A percentile compares a stretch with the other conserved stretches of the same genome.
Evolutionary conservation across 2,888 invertebrate species (phyloP).

Genomic region (Acanthosepion lycidas): DNA sequence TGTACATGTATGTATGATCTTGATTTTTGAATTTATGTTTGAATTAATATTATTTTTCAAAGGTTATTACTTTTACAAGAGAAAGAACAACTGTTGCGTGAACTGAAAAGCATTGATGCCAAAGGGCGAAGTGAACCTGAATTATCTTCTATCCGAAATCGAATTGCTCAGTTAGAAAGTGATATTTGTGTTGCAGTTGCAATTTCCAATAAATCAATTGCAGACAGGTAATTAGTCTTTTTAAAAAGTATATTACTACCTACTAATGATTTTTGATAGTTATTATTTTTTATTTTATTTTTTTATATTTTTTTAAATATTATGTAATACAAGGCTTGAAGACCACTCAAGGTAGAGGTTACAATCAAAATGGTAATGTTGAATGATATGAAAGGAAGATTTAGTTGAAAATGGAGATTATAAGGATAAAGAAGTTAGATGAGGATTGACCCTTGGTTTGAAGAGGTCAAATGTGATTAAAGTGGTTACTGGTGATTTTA

Average conservation of each 20-base stretch:
- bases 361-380: too few species aligned
- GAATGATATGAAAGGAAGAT: too few species aligned
- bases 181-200: slow-evolving; percentile 93
- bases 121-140: slow-evolving; percentile 87
- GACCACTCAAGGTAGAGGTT: too few species aligned
- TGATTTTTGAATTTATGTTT: background rate
- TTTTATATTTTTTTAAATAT: too few species aligned
- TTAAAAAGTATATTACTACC: background rate
- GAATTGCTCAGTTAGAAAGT: slow-evolving; percentile 89
- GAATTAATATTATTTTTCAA: background rate
- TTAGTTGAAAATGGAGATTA: too few species aligned
- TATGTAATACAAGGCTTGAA: too few species aligned
- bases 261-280: background rate
- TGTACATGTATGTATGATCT: background rate
- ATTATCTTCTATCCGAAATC: slow-evolving; percentile 87
- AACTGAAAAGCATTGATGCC: slow-evolving; percentile 82
- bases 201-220: slow-evolving; percentile 92
- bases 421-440: too few species aligned
- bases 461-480: too few species aligned
- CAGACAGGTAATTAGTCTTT: slow-evolving; percentile 80
- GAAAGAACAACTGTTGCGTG: slow-evolving; percentile 93
- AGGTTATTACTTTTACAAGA: slow-evolving; percentile 92
- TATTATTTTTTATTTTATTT: background rate
- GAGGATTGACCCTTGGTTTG: too few species aligned
- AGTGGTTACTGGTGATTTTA: too few species aligned